Percentiles rank a stretch among this genome's conserved stretches.
phyloP scores from a whole-genome alignment of 2,888 invertebrate genomes.

The Odontomyia ornata region DNA sequence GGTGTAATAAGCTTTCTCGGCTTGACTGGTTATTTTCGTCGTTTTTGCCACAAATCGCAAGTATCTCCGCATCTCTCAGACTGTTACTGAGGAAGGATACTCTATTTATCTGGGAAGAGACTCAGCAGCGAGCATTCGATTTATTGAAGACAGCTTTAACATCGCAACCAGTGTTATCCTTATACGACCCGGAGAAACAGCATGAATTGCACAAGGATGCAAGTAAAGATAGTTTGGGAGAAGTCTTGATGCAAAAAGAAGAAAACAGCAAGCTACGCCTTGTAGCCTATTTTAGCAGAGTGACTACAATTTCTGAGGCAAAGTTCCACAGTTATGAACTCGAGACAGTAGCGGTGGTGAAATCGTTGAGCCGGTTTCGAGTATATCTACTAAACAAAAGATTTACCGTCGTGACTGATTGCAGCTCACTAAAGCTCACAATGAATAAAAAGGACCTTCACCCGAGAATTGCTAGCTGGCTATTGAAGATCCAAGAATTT shows the following conservation, averaged over 20 bases:
- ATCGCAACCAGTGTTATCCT: too few relatives aligned
- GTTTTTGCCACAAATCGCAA: background rate
- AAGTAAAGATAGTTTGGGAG: background rate
- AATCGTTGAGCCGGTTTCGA: too few relatives aligned
- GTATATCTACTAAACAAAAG: too few relatives aligned
- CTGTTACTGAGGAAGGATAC: background rate
- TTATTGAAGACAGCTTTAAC: too few relatives aligned
- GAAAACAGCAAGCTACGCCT: background rate
- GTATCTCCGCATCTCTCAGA: background rate
- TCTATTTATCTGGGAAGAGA: background rate
- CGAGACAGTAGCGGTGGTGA: too few relatives aligned
- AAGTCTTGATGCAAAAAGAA: too few relatives aligned
- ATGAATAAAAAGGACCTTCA: background rate
- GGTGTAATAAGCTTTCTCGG: too few relatives aligned
- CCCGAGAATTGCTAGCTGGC: background rate
- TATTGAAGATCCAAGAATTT: background rate
- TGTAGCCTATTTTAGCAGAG: too few relatives aligned
- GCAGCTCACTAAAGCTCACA: background rate
- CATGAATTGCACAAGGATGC: background rate
- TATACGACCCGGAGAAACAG: background rate
- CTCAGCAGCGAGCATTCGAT: background rate
- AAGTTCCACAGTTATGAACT: too few relatives aligned
- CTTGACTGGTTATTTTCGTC: background rate
- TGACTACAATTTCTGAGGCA: too few relatives aligned
- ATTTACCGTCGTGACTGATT: too few relatives aligned